Percentiles rank a stretch among this genome's conserved stretches.
Evolutionary conservation across 2,113 vertebrate species (phyloP).

Genomic region (mouse (Mus musculus)): DNA sequence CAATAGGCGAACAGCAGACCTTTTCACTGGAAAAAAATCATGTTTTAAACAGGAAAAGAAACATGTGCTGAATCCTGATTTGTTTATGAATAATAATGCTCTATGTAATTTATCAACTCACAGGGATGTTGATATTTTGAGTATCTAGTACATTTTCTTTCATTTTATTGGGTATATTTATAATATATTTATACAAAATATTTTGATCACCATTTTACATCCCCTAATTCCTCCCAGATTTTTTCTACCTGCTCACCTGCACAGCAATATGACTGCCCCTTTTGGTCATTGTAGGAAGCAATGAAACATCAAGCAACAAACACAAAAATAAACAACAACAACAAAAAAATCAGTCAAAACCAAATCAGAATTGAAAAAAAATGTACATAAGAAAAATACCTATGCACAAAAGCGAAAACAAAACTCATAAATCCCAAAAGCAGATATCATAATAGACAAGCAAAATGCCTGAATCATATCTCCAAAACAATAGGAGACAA

Average conservation of each 20-base stretch:
- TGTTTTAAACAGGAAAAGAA: constrained; percentile 4
- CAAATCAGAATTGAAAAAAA: not conserved
- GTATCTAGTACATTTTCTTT: not conserved
- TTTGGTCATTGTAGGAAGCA: not conserved
- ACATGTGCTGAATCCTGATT: not conserved
- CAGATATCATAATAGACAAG: not conserved
- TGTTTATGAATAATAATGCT: not conserved
- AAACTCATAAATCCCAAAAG: not conserved
- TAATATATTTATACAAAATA: not conserved
- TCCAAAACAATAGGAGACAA: not conserved
- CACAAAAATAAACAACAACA: not conserved
- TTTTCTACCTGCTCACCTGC: not conserved
- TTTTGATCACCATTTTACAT: not conserved
- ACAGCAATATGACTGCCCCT: not conserved
- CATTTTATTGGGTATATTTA: not conserved
- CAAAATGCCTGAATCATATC: not conserved
- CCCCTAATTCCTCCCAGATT: too few species aligned
- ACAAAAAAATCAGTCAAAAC: not conserved
- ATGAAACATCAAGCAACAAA: not conserved
- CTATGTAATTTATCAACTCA: constrained; percentile 7
- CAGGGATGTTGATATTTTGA: constrained; percentile 20
- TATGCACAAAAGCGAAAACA: accelerated
- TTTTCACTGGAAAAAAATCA: not conserved
- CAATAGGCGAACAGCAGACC: not conserved
- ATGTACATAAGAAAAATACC: not conserved